Base-by-base conservation (phyloP, 2,797 vertebrate species). In the Cossypha dichroa region DNA sequence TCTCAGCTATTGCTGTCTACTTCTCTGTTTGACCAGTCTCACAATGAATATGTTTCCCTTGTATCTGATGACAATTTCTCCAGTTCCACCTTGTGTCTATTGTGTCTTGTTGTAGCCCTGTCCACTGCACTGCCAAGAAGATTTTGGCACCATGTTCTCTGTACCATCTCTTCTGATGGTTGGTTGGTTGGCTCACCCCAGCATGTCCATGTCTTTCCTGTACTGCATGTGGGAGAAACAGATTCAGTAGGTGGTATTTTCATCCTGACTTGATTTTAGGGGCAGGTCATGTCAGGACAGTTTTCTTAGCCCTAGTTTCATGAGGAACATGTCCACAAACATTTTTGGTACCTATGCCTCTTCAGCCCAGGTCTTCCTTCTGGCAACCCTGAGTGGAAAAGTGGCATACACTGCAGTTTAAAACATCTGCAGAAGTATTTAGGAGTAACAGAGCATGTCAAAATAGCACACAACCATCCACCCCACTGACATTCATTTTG, bases 281-380 rank as follows among this genome's bases (percentile, higher is more conserved):
- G 33, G 34, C 26, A 58, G 26, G 52, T 51, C 29, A 19, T 19
- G 10, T 6, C 48, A 80, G 16, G 20, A 23, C 6, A 9, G 16
- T 34, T 86, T 89, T 58, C 56, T 59, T 55, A 67, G n/a, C 12
- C 26, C 31, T 51, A 18, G 22, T 36, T 73, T 74, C 40, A 38
- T 8, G 16, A 59, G 45, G 36, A 79, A 19, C 13, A 17, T 17
- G 13, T 21, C 23, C 18, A 12, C 2, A 9, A 22, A 14, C 0
- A 0, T 15, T 46, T 69, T 60, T 1, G 0, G 13, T 51, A 43
- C 0, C 0, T 25, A 9, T 49, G 13, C 10, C 15, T 64, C 14
- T 76, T 85, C n/a, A 51, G 19, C 8, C 12, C 51, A 15, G 23
- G 51, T 33, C 31, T 58, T 64, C 6, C 17, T 87, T 85, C 34